These are phyloP conservation scores for Xanthorhoe designata DNA, from an alignment of 2,888 invertebrate species.

Conservation along the genomic window DNA sequence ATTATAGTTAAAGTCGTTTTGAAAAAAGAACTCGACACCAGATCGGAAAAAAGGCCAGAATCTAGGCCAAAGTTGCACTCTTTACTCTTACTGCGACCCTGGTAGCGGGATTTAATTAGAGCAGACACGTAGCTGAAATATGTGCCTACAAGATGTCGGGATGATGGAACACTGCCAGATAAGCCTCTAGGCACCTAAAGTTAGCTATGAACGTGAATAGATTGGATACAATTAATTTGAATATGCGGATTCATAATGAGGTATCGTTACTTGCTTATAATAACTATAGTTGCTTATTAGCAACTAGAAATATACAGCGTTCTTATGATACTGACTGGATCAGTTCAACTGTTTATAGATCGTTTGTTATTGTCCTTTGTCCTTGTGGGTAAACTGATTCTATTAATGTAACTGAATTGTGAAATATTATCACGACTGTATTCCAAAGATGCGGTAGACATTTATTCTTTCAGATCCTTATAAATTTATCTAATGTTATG, in stretches of 20 bases:
- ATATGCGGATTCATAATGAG: not conserved
- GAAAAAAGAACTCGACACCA: not conserved
- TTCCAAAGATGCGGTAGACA: too few relatives aligned
- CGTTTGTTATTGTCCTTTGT: too few relatives aligned
- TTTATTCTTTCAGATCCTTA: too few relatives aligned
- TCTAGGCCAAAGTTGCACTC: not conserved
- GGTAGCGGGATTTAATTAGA: conserved; percentile 41
- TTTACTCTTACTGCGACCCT: conserved; percentile 7
- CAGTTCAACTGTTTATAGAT: too few relatives aligned
- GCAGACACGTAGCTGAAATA: conserved; percentile 33
- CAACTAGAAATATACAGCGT: too few relatives aligned
- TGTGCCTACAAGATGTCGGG: conserved; percentile 32
- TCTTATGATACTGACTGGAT: too few relatives aligned
- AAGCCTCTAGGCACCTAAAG: conserved; percentile 10
- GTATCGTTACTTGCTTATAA: not conserved
- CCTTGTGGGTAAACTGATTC: too few relatives aligned
- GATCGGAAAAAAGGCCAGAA: not conserved
- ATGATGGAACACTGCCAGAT: conserved; percentile 34
- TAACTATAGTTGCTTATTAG: too few relatives aligned
- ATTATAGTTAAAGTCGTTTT: not conserved
- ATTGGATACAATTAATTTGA: conserved; percentile 6
- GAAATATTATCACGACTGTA: too few relatives aligned
- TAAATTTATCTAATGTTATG: too few relatives aligned
- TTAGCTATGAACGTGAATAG: not conserved
- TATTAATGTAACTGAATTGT: too few relatives aligned